A percentile compares a stretch with the other conserved stretches of the same genome.
These are phyloP conservation scores for Oreochromis mossambicus DNA, from an alignment of 2,797 vertebrate genomes.

Conservation along the genomic window DNA sequence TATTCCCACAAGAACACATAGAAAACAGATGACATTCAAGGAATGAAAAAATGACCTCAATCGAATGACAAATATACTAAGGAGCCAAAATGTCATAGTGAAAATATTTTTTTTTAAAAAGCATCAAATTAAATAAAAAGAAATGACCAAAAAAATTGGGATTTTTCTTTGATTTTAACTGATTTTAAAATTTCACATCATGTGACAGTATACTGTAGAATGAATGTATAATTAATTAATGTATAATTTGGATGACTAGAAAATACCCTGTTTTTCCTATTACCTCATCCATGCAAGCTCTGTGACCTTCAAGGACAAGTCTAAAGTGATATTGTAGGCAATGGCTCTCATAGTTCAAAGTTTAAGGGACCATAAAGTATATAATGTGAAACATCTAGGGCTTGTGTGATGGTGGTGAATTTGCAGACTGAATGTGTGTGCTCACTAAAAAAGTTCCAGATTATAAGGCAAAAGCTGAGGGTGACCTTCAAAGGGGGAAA, in stretches of 20 bases:
- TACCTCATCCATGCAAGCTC: conserved; percentile 61
- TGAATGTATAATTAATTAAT: conserved; percentile 54
- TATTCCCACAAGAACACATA: conserved; percentile 76
- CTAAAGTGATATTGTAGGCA: conserved; percentile 11
- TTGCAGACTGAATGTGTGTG: background rate
- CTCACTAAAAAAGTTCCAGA: conserved; percentile 3
- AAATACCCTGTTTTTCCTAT: conserved; percentile 79
- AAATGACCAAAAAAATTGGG: conserved; percentile 25
- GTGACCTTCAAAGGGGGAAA: background rate
- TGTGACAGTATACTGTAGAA: conserved; percentile 61
- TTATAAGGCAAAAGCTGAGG: background rate
- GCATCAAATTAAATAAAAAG: conserved; percentile 29
- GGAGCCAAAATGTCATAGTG: conserved; percentile 58
- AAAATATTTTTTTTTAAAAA: conserved; percentile 19
- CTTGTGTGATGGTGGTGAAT: background rate
- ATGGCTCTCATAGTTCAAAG: background rate
- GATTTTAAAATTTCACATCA: conserved; percentile 32
- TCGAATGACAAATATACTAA: conserved; percentile 57
- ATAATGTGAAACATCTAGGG: conserved; percentile 2
- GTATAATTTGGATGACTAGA: conserved; percentile 73
- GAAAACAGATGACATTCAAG: conserved; percentile 70
- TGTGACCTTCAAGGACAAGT: conserved; percentile 27
- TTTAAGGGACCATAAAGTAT: conserved; percentile 4
- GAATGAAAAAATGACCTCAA: conserved; percentile 49
- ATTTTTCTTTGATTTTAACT: conserved; percentile 2